Base-by-base conservation (phyloP, 1,140 invertebrate species). In the Laupala kohalensis region DNA sequence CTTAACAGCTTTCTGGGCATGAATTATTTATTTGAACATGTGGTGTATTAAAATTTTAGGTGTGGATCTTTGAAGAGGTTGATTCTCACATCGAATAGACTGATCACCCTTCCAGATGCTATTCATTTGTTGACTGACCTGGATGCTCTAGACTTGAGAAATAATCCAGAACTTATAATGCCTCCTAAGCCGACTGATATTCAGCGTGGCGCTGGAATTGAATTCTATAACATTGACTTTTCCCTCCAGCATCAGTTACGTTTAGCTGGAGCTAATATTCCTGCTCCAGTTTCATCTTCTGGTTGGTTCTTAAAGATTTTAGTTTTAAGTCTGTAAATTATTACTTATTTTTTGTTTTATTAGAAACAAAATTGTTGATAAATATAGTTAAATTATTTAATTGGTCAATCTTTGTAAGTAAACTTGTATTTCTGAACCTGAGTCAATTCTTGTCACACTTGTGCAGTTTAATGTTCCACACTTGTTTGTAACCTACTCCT, bases 151-250 rank as follows among this genome's bases (percentile, higher is more conserved):
- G 95, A 98, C 84, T 84, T 98, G 29, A 87, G 92, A 74, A 92
- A 95, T 75, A 99, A 99, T 86, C 93, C 95, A 0, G 95, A 98
- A 75, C 84, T 99, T 73, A 88, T 98, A 65, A 97, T 99, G 94
- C 97, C 98, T 0, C 96, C 97, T 15, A 98, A 98, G 83, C 97
- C 95, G 0, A 88, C 85, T 4, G 90, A 92, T 79, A 80, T 88
- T n/a, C 86, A 89, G 75, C 86, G 88, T 75, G 91, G 92, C 4
- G 86, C 89, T n/a, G 93, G 93, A 3, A 84, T 94, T 19, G 91
- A 97, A 79, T 99, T 94, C 83, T 99, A 99, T 80, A 99, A 99
- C 76, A 97, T 99, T 71, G 97, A 99, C 82, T 99, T 99, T 84
- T 98, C 96, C 0, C 84, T 99, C 26, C 94, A 96, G 84, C 93